Evolutionary conservation across 2,888 invertebrate species (phyloP), one percentile per base, ranked within the genome.

Genomic region (Ernsta delagoae): DNA sequence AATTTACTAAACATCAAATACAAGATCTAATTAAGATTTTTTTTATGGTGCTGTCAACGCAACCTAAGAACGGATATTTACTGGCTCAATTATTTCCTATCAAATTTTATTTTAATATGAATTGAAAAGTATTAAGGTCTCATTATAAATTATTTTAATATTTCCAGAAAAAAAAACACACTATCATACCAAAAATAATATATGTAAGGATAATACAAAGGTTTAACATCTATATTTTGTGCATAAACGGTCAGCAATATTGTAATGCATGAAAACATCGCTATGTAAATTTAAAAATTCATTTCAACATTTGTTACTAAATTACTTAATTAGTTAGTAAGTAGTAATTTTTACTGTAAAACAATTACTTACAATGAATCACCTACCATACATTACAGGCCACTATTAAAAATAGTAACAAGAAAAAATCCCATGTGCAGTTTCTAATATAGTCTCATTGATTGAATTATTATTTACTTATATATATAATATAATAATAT

Each of bases 231-330:
- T 56, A 64, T 41, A n/a, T 43, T 62, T 62, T 70, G 68, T 64
- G 24, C 59, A 54, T 34, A n/a, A 41, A 56, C 12, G 24, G 34
- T 59, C 31, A 16, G 7, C 41, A 71, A 57, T 34, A 34, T 34
- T 56, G 11, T 24, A 45, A 53, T 59, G 48, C 12, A 41, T 34
- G 8, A 59, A 34, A 45, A 0, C 5, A 36, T 50, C 45, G 12
- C 57, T 65, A 59, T 65, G 48, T 48, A 65, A 59, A 36, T 36
- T 24, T 59, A 11, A 31, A 59, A 57, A 63, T 41, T 41, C 16
- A 63, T 53, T 41, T 41, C 53, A 63, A 62, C 48, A 61, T 50
- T 7, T 57, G 56, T 39, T 53, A 53, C 53, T 54, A 59, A 67
- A 70, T 64, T 45, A 65, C 24, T 24, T 24, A 1, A 24, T 24